Conservation (phyloP, 2,888 invertebrate species). For the Endotricha flammealis region DNA sequence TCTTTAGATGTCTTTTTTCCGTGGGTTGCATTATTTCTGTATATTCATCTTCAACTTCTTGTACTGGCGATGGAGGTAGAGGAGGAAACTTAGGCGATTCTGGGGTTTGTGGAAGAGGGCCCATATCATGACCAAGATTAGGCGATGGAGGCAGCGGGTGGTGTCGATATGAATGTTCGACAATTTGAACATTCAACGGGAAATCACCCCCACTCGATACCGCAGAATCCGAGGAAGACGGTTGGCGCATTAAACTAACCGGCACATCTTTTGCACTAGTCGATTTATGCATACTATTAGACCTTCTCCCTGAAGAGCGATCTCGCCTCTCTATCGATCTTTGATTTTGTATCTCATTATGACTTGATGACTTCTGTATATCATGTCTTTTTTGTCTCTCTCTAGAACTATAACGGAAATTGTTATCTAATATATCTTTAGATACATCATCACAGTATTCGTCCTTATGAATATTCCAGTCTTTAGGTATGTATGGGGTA, state of each 20-base stretch:
- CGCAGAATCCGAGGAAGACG: slow-evolving; percentile 72
- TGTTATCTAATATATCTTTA: slow-evolving; percentile 72
- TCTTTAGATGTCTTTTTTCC: slow-evolving; percentile 66
- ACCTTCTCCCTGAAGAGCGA: slow-evolving; percentile 65
- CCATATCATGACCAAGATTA: slow-evolving; percentile 59
- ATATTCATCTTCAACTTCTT: slow-evolving; percentile 87
- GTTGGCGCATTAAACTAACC: slow-evolving; percentile 73
- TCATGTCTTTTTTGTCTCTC: slow-evolving; percentile 76
- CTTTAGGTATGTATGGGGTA: slow-evolving; percentile 74
- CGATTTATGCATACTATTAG: slow-evolving; percentile 85
- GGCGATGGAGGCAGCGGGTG: slow-evolving; percentile 65
- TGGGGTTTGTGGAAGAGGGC: slow-evolving; percentile 69
- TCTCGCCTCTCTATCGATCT: slow-evolving; percentile 70
- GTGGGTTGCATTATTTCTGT: slow-evolving; percentile 80
- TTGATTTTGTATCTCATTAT: slow-evolving; percentile 79
- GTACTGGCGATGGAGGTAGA: slow-evolving; percentile 89
- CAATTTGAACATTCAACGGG: slow-evolving; percentile 81
- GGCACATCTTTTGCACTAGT: slow-evolving; percentile 86
- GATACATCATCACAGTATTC: slow-evolving; percentile 76
- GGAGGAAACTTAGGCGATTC: slow-evolving; percentile 83
- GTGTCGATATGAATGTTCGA: slow-evolving; percentile 76
- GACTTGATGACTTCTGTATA: slow-evolving; percentile 80
- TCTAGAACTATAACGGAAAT: slow-evolving; percentile 74
- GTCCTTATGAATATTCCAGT: slow-evolving; percentile 78
- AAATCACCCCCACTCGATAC: slow-evolving; percentile 78